phyloP scores from a whole-genome alignment of 2,113 vertebrate genomes.

The Pao palembangensis region DNA sequence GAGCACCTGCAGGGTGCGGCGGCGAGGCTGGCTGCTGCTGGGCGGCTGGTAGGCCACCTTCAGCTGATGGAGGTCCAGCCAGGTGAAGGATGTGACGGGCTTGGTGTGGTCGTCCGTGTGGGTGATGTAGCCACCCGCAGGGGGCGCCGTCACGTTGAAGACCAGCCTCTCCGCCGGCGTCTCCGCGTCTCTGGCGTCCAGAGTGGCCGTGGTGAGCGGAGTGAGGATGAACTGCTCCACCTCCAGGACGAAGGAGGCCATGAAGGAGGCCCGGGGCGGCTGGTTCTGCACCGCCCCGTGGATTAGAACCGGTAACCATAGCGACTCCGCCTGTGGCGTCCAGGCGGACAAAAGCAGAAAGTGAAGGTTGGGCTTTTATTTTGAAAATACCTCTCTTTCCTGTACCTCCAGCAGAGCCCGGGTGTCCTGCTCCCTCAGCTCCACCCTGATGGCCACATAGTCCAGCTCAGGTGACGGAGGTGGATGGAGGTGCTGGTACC shows the following conservation, averaged over 20 bases:
- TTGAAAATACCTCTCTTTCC: neutral
- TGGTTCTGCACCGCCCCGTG: conserved; percentile 72
- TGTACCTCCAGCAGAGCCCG: conserved; percentile 65
- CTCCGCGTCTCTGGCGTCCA: conserved; percentile 73
- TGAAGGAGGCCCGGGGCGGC: conserved; percentile 64
- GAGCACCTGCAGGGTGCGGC: conserved; percentile 77
- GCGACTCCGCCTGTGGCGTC: conserved; percentile 64
- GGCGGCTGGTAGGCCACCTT: conserved; percentile 80
- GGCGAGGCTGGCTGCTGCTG: conserved; percentile 63
- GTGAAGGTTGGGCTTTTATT: neutral
- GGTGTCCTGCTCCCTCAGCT: conserved; percentile 61
- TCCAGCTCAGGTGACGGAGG: conserved; percentile 69
- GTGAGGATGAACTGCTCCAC: conserved; percentile 78
- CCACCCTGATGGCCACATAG: conserved; percentile 71
- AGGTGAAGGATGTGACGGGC: conserved; percentile 68
- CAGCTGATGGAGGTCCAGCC: conserved; percentile 74
- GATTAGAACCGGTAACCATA: conserved; percentile 72
- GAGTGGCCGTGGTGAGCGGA: conserved; percentile 51
- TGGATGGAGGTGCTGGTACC: conserved; percentile 72
- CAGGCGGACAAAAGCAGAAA: neutral
- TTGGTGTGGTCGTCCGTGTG: conserved; percentile 70
- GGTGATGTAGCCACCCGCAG: conserved; percentile 63
- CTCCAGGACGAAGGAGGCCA: conserved; percentile 74
- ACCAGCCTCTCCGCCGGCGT: conserved; percentile 55
- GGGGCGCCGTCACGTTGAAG: conserved; percentile 60